Conservation (phyloP, 1,140 invertebrate genomes). For the Drosophila arawakana region DNA sequence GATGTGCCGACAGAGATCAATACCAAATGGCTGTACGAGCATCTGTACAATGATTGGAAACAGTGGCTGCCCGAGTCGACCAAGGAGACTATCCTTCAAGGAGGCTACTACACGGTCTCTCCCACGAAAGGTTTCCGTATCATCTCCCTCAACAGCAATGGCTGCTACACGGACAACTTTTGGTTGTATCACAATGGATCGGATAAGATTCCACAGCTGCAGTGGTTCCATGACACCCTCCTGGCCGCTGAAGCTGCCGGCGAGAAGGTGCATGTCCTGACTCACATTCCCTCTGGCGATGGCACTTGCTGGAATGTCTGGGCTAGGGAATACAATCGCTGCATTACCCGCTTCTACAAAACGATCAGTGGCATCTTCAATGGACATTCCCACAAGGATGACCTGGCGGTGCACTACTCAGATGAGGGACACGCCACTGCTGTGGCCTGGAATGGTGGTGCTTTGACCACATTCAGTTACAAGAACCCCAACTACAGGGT, state of each 20-base stretch:
- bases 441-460: conserved; percentile 92
- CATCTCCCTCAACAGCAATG: conserved; percentile 90
- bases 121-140: conserved; percentile 88
- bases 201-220: conserved; percentile 87
- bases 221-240: conserved; percentile 90
- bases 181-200: conserved; percentile 85
- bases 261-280: conserved; percentile 93
- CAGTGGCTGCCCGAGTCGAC: conserved; percentile 88
- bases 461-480: conserved; percentile 87
- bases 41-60: conserved; percentile 88
- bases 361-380: conserved; percentile 92
- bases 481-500: conserved; percentile 94
- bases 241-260: conserved; percentile 88
- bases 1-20: conserved; percentile 82
- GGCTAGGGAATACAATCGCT: conserved; percentile 88
- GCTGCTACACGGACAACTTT: conserved; percentile 91
- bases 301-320: conserved; percentile 89
- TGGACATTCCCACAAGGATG: conserved; percentile 92
- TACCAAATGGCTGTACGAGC: conserved; percentile 89
- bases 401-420: conserved; percentile 89
- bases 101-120: conserved; percentile 90
- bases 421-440: conserved; percentile 86
- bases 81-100: conserved; percentile 86
- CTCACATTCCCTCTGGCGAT: conserved; percentile 92
- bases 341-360: conserved; percentile 87